A percentile compares a stretch with the other conserved stretches of the same genome.
These are phyloP conservation scores for Ptychobarbus kaznakovi DNA, from an alignment of 2,797 vertebrate species.

Conservation along the genomic window DNA sequence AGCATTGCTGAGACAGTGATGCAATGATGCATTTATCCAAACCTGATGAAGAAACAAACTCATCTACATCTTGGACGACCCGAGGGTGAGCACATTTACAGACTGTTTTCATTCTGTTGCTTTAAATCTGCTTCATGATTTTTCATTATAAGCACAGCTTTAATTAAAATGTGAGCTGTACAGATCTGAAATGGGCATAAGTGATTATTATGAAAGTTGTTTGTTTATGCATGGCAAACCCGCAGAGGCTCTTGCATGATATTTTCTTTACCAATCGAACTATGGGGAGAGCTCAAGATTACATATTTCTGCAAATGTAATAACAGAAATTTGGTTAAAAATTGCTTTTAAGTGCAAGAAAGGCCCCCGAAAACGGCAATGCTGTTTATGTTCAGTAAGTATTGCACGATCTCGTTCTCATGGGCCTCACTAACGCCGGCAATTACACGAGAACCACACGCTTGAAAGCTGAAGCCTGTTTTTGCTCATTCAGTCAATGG, in stretches of 20 bases:
- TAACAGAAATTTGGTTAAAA: not conserved
- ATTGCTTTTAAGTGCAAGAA: not conserved
- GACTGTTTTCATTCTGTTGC: not conserved
- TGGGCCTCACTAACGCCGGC: not conserved
- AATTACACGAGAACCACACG: not conserved
- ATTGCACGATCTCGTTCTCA: not conserved
- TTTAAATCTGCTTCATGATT: not conserved
- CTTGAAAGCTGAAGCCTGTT: not conserved
- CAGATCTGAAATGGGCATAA: not conserved
- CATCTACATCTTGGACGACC: not conserved
- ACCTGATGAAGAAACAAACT: not conserved
- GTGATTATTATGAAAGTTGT: not conserved
- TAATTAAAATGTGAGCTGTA: constrained; percentile 23
- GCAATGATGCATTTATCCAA: not conserved
- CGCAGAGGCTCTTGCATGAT: not conserved
- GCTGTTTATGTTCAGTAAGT: not conserved
- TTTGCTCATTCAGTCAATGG: not conserved
- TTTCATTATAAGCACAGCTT: not conserved
- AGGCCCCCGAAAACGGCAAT: not conserved
- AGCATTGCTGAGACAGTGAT: not conserved
- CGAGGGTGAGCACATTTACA: not conserved
- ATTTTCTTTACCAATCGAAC: not conserved
- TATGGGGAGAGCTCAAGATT: not conserved
- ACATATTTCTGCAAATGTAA: constrained; percentile 7
- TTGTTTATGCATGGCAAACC: not conserved